Conservation (phyloP, 2,888 invertebrate genomes). For the Rhamphomyia laevipes region DNA sequence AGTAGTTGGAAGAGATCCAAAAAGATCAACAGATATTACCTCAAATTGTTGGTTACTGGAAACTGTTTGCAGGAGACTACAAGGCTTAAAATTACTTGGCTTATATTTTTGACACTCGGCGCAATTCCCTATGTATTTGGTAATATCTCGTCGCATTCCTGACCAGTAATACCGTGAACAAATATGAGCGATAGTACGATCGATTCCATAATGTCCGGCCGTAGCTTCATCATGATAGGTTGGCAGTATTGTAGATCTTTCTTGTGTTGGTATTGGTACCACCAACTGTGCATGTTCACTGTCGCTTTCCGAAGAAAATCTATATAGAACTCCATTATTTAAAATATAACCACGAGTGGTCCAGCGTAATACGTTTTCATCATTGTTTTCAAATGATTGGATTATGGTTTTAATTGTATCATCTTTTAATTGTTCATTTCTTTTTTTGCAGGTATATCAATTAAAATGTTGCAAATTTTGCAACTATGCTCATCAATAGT, state of each 20-base stretch:
- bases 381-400: neutral
- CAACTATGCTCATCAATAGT: neutral
- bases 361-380: neutral
- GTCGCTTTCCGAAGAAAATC: constrained; percentile 7
- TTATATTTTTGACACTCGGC: constrained; percentile 13
- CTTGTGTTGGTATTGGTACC: constrained; percentile 5
- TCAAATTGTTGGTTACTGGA: constrained; percentile 14
- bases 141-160: constrained; percentile 11
- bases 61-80: constrained; percentile 13
- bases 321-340: constrained; percentile 9
- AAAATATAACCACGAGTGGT: neutral
- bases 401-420: neutral
- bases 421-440: neutral
- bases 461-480: constrained; percentile 1
- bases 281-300: constrained; percentile 10
- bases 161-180: constrained; percentile 13
- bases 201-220: constrained; percentile 13
- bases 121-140: constrained; percentile 9
- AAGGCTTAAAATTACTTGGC: constrained; percentile 14
- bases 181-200: constrained; percentile 12
- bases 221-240: constrained; percentile 14
- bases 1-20: constrained; percentile 12
- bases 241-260: constrained; percentile 4
- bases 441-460: constrained; percentile 7
- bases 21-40: constrained; percentile 14